These are phyloP conservation scores for Gasterosteus nipponicus DNA, from an alignment of 2,113 vertebrate genomes.

Conservation along the genomic window DNA sequence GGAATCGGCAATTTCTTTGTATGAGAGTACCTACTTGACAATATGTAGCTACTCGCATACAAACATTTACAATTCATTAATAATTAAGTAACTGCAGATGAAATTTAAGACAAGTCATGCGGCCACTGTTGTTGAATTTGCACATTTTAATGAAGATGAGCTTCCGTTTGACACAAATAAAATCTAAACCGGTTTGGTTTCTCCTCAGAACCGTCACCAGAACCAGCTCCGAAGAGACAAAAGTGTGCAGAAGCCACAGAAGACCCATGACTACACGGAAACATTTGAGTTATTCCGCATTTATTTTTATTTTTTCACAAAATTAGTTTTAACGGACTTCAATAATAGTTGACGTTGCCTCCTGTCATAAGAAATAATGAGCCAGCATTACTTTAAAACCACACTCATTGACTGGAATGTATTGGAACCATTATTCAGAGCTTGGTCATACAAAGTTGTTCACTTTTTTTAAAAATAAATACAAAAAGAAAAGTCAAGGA, in stretches of 20 bases:
- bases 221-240: constrained; percentile 87
- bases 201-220: constrained; percentile 76
- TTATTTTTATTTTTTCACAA: background rate
- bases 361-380: background rate
- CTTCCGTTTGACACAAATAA: background rate
- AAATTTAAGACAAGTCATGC: background rate
- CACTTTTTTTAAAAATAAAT: constrained; percentile 62
- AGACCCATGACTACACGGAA: background rate
- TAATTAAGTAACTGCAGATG: background rate
- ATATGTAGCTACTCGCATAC: background rate
- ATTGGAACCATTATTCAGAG: background rate
- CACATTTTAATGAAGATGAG: background rate
- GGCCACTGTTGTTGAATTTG: background rate
- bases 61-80: background rate
- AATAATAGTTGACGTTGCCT: constrained; percentile 22
- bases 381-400: background rate
- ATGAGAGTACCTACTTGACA: background rate
- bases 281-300: background rate
- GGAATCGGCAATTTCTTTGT: too few species aligned
- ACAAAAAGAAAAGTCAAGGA: background rate
- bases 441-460: background rate
- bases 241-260: constrained; percentile 70
- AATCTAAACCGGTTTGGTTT: constrained; percentile 4
- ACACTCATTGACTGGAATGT: background rate
- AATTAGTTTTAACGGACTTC: constrained; percentile 5